Conservation (phyloP, 1,140 invertebrate genomes). For the Listronotus bonariensis region DNA sequence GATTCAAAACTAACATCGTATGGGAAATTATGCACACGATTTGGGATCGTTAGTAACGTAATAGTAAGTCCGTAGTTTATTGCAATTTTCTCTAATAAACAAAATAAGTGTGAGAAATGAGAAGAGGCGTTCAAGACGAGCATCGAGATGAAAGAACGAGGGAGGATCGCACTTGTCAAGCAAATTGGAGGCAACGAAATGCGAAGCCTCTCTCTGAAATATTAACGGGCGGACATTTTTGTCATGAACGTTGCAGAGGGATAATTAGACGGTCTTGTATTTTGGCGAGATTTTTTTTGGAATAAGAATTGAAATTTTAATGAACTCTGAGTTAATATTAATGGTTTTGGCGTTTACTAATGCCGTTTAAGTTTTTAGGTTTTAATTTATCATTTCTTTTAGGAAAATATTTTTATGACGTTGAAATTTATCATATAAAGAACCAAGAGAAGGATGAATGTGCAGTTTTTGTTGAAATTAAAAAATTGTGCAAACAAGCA, state of each 20-base stretch:
- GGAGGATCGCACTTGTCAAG: constrained; percentile 40
- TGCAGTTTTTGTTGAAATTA: too few species aligned
- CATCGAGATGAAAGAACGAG: constrained; percentile 37
- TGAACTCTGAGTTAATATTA: constrained; percentile 5
- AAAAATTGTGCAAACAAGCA: too few species aligned
- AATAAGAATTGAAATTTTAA: constrained; percentile 21
- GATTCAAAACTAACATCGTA: too few species aligned
- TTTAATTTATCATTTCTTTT: neutral
- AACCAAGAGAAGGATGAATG: too few species aligned
- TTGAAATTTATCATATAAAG: too few species aligned
- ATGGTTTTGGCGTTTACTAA: constrained; percentile 8
- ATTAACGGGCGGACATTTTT: constrained; percentile 31
- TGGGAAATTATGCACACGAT: too few species aligned
- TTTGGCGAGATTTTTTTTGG: constrained; percentile 15
- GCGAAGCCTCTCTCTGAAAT: constrained; percentile 36
- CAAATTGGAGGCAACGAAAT: constrained; percentile 45
- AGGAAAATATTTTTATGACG: too few species aligned
- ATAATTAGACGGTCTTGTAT: constrained; percentile 10
- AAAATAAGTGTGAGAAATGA: constrained; percentile 39
- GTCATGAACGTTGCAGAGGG: neutral
- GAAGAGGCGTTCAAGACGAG: constrained; percentile 18
- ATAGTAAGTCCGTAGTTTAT: constrained; percentile 18
- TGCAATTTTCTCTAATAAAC: constrained; percentile 39
- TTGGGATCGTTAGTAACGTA: neutral
- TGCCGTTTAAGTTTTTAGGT: neutral